These are phyloP conservation scores for Gobio gobio DNA, from an alignment of 2,113 vertebrate species.

Conservation along the genomic window DNA sequence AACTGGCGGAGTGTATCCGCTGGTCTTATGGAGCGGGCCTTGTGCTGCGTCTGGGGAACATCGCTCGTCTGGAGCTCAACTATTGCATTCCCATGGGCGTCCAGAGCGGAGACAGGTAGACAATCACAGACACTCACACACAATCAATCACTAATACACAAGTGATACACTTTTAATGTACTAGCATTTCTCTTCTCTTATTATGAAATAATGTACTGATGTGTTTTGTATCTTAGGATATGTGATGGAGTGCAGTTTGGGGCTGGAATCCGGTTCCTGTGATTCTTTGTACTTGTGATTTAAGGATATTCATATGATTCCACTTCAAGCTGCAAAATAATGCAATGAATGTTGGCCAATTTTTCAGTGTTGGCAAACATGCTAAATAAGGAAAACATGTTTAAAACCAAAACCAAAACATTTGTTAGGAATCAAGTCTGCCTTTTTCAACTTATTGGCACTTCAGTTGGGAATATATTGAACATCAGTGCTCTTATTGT, in stretches of 20 bases:
- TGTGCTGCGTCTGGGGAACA: constrained; percentile 93
- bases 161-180: neutral
- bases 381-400: neutral
- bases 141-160: neutral
- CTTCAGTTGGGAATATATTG: constrained; percentile 10
- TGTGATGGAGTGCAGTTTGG: constrained; percentile 97
- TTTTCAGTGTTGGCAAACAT: constrained; percentile 8
- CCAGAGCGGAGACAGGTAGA: constrained; percentile 91
- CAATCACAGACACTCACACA: neutral
- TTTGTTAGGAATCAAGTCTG: neutral
- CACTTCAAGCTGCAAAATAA: constrained; percentile 21
- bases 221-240: constrained; percentile 76
- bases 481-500: constrained; percentile 42
- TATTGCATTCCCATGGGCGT: constrained; percentile 98
- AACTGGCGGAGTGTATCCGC: constrained; percentile 89
- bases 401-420: constrained; percentile 2
- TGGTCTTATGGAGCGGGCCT: constrained; percentile 94
- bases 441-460: constrained; percentile 13
- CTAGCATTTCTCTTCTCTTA: neutral
- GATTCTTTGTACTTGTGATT: constrained; percentile 57
- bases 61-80: constrained; percentile 93
- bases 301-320: constrained; percentile 8
- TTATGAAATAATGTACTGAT: neutral
- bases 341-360: neutral
- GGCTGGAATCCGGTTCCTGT: constrained; percentile 95